Conservation (phyloP, 1,140 invertebrate species). For the Wiebesia pumilae region DNA sequence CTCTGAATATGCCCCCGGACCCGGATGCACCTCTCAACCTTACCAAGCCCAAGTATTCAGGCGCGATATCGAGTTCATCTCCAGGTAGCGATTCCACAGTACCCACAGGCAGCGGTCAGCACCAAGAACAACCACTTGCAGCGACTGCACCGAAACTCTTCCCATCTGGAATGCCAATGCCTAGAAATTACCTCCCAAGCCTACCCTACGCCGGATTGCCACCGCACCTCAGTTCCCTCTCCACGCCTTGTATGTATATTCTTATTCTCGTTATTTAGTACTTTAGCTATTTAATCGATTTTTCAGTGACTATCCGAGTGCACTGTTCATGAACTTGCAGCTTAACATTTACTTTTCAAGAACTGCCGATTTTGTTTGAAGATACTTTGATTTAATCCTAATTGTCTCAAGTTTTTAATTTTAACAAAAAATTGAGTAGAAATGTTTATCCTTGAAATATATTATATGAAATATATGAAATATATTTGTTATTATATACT, state of each 20-base stretch:
- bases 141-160: constrained; percentile 78
- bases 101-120: constrained; percentile 60
- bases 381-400: too few species aligned
- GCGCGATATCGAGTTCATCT: constrained; percentile 66
- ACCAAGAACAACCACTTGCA: constrained; percentile 77
- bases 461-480: too few species aligned
- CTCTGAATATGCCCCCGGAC: constrained; percentile 74
- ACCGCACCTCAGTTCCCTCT: constrained; percentile 73
- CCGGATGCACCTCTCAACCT: constrained; percentile 91
- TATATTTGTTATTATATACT: too few species aligned
- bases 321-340: not conserved
- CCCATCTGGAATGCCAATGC: constrained; percentile 76
- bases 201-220: constrained; percentile 78
- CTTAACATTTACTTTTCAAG: not conserved
- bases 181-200: constrained; percentile 76
- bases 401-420: too few species aligned
- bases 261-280: not conserved
- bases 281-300: not conserved
- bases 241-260: constrained; percentile 67
- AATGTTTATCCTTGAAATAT: too few species aligned
- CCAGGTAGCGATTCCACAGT: constrained; percentile 72
- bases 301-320: not conserved
- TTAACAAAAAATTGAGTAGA: too few species aligned
- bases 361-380: not conserved
- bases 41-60: constrained; percentile 85